Evolutionary conservation across 2,113 vertebrate genomes (phyloP).

Genomic region (Carassius auratus): DNA sequence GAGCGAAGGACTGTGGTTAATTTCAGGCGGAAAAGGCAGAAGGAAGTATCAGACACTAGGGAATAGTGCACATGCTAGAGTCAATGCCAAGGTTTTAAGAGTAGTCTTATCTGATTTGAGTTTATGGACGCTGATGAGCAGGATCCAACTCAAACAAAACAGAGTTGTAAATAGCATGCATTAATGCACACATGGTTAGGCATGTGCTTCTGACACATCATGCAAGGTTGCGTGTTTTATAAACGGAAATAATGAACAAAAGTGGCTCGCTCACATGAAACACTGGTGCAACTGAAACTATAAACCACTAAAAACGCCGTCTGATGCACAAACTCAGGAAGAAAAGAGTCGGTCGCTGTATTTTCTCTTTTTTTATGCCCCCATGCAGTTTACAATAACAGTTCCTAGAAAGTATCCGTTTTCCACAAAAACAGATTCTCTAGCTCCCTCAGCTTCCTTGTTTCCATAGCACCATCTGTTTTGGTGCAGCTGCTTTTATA

Average conservation of each 20-base stretch:
- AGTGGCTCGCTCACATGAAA: conserved; percentile 22
- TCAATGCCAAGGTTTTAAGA: background rate
- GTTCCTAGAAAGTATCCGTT: conserved; percentile 55
- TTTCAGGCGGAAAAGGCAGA: background rate
- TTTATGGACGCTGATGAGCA: background rate
- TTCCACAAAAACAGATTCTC: conserved; percentile 25
- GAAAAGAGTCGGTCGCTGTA: background rate
- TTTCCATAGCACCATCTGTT: conserved; percentile 42
- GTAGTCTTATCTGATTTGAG: background rate
- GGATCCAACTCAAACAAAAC: background rate
- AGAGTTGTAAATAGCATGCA: conserved; percentile 11
- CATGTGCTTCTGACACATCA: conserved; percentile 18
- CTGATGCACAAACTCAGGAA: background rate
- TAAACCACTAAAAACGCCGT: background rate
- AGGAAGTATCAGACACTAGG: background rate
- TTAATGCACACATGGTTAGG: conserved; percentile 18
- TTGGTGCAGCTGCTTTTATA: background rate
- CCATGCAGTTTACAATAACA: conserved; percentile 16
- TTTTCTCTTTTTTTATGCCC: background rate
- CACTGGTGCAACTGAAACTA: conserved; percentile 4
- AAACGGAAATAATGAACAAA: background rate
- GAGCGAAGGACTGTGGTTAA: background rate
- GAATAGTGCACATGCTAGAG: background rate
- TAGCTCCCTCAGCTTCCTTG: background rate
- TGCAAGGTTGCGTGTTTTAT: conserved; percentile 12